phyloP scores from a whole-genome alignment of 2,113 vertebrate species.

The Oncorhynchus mykiss region DNA sequence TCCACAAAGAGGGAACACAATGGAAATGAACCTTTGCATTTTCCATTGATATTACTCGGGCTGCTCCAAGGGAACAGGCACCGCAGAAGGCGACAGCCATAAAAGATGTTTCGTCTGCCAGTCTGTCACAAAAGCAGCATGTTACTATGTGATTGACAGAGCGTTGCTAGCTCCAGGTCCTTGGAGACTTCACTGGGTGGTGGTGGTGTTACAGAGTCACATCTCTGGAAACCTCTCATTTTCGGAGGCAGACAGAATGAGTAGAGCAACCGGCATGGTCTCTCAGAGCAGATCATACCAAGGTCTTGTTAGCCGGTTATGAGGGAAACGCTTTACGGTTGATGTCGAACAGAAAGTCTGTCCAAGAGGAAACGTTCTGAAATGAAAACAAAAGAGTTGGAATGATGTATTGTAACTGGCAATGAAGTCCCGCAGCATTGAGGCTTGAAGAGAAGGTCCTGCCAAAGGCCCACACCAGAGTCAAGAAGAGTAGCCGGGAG shows the following conservation, averaged over 20 bases:
- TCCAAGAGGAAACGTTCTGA: conserved; percentile 46
- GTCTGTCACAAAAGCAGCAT: conserved; percentile 68
- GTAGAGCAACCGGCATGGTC: conserved; percentile 6
- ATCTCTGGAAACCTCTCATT: conserved; percentile 50
- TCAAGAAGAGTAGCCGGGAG: too few species aligned
- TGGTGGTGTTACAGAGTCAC: conserved; percentile 44
- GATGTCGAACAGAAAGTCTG: conserved; percentile 34
- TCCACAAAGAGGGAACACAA: conserved; percentile 49
- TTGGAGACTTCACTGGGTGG: conserved; percentile 47
- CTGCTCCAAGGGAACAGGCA: conserved; percentile 30
- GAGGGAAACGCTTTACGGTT: conserved; percentile 49
- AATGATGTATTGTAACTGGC: not conserved
- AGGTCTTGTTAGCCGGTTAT: conserved; percentile 58
- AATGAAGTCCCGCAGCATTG: not conserved
- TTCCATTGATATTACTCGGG: conserved; percentile 40
- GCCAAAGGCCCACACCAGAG: too few species aligned
- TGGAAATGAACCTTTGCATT: conserved; percentile 48
- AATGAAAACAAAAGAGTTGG: not conserved
- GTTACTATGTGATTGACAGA: conserved; percentile 67
- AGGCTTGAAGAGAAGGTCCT: too few species aligned
- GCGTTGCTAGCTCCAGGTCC: conserved; percentile 58
- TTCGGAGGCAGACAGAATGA: conserved; percentile 35
- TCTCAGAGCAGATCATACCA: conserved; percentile 41
- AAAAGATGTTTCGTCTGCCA: conserved; percentile 65
- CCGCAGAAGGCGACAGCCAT: conserved; percentile 55